Evolutionary conservation across 1,140 invertebrate genomes (phyloP).

Genomic region (Pemphigus obesinymphae): DNA sequence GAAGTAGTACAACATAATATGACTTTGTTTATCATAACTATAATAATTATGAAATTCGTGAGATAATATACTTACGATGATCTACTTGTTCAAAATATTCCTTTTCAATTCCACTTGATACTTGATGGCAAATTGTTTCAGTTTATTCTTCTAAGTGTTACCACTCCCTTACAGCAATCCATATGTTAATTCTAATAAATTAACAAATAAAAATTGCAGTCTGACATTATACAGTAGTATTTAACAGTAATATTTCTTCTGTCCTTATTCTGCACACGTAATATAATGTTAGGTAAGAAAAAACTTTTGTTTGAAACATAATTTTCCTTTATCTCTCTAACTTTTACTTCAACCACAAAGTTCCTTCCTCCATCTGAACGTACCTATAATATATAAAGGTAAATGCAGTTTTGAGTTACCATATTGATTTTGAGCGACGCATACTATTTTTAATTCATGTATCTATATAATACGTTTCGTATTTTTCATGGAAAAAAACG

Average conservation of each 20-base stretch:
- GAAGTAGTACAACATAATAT: no score
- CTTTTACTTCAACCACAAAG: neutral
- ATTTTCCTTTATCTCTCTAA: slow-evolving; percentile 27
- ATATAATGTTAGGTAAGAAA: neutral
- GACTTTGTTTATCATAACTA: no score
- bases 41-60: no score
- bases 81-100: no score
- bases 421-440: neutral
- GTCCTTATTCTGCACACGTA: neutral
- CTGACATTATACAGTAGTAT: neutral
- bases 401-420: neutral
- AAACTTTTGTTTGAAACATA: slow-evolving; percentile 23
- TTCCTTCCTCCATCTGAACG: neutral
- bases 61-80: no score
- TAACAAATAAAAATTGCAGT: neutral
- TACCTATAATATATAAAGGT: neutral
- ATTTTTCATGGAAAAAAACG: no score
- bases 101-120: no score
- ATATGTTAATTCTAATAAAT: no score
- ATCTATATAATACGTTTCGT: no score
- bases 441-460: neutral
- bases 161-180: no score
- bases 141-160: no score
- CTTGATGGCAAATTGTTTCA: no score
- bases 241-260: neutral